Percentiles rank a stretch among this genome's conserved stretches.
These are phyloP conservation scores for Podocnemis expansa DNA, from an alignment of 2,113 vertebrate species.

Conservation along the genomic window DNA sequence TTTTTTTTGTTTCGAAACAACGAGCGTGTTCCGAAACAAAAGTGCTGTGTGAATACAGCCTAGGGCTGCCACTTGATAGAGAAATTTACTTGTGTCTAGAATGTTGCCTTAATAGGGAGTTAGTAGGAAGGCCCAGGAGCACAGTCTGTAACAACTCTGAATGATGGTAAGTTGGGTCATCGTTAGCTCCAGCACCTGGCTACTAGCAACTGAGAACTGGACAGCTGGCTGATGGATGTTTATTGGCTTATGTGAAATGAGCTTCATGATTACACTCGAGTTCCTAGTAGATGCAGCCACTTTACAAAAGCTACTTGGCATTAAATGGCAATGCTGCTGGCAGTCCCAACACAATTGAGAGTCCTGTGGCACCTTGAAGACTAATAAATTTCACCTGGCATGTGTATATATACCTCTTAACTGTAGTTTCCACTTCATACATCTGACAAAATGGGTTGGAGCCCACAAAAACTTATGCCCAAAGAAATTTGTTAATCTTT, in stretches of 20 bases:
- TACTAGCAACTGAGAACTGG: neutral
- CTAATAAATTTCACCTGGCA: too few relatives aligned
- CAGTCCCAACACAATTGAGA: fast-evolving
- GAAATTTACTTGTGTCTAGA: neutral
- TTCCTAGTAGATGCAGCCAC: neutral
- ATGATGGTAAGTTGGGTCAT: neutral
- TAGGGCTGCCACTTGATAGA: neutral
- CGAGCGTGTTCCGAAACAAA: too few relatives aligned
- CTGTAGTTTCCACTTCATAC: too few relatives aligned
- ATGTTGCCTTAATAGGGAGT: neutral
- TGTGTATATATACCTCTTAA: too few relatives aligned
- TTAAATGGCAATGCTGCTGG: neutral
- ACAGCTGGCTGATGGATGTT: constrained; percentile 7
- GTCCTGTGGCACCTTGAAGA: too few relatives aligned
- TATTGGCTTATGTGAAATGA: neutral
- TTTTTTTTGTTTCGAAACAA: too few relatives aligned
- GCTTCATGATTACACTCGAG: fast-evolving
- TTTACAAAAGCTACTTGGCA: neutral
- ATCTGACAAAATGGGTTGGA: too few relatives aligned
- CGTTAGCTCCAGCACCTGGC: neutral
- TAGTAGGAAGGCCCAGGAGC: neutral
- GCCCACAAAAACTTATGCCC: too few relatives aligned
- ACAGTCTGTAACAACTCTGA: neutral
- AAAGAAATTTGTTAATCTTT: too few relatives aligned
- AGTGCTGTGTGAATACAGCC: too few relatives aligned